These are phyloP conservation scores for Corythornis leucogaster DNA, from an alignment of 2,797 vertebrate species.

Conservation along the genomic window DNA sequence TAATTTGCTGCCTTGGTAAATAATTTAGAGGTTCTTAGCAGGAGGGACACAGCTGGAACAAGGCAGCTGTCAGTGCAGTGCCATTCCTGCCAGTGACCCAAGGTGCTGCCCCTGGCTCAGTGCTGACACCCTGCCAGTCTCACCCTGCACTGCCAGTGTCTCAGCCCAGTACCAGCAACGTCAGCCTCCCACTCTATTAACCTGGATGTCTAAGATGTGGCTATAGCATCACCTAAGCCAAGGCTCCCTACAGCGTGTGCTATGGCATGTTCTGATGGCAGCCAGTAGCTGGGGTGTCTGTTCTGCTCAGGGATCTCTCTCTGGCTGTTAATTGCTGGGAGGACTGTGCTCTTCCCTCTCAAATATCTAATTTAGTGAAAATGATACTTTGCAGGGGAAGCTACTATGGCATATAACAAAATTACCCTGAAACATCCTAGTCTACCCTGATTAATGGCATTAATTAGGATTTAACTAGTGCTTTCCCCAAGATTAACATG, in stretches of 20 bases:
- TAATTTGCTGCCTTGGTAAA: slow-evolving; percentile 45
- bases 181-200: background rate
- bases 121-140: background rate
- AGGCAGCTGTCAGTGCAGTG: background rate
- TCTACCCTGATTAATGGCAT: background rate
- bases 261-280: background rate
- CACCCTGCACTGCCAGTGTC: background rate
- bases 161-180: background rate
- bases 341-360: background rate
- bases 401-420: background rate
- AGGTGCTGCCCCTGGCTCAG: background rate
- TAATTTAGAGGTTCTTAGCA: slow-evolving; percentile 40
- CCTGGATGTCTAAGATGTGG: background rate
- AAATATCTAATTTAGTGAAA: background rate
- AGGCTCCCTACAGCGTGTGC: background rate
- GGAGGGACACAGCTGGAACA: background rate
- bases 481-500: background rate
- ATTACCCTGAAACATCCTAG: background rate
- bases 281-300: background rate
- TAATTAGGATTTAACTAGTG: background rate
- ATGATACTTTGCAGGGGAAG: background rate
- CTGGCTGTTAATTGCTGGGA: background rate
- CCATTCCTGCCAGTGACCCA: background rate
- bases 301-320: background rate
- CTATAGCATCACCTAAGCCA: background rate